Evolutionary conservation across 2,888 invertebrate genomes (phyloP).

Genomic region (Athalia rosae): DNA sequence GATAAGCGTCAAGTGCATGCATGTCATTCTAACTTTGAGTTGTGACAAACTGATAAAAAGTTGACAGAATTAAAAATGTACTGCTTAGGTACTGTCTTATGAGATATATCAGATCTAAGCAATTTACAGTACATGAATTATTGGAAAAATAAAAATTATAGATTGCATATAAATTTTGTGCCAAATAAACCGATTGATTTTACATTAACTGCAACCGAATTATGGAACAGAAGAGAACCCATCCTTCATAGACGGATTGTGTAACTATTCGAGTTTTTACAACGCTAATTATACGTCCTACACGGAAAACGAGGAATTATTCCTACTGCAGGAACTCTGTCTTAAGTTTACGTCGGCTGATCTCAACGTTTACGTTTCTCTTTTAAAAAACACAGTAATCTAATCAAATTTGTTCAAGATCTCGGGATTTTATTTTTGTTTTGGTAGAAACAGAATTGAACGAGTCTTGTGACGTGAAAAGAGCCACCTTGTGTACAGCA

Average conservation of each 20-base stretch:
- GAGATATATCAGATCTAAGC: conserved; percentile 37
- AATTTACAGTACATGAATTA: neutral
- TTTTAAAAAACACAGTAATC: neutral
- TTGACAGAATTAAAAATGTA: neutral
- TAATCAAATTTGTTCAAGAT: neutral
- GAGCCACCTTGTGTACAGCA: conserved; percentile 45
- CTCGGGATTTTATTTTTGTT: conserved; percentile 21
- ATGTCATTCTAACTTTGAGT: conserved; percentile 17
- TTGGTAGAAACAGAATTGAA: neutral
- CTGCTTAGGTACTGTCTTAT: conserved; percentile 32
- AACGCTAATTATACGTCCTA: conserved; percentile 38
- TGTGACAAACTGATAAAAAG: conserved; percentile 6
- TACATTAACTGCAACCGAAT: neutral
- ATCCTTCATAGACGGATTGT: conserved; percentile 32
- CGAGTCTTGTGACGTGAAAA: conserved; percentile 44
- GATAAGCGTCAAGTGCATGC: conserved; percentile 32
- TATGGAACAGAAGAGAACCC: conserved; percentile 12
- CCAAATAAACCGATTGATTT: neutral
- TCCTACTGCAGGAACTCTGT: conserved; percentile 11
- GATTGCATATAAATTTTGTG: neutral
- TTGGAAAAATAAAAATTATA: neutral
- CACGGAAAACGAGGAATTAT: conserved; percentile 18
- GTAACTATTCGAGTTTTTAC: conserved; percentile 38
- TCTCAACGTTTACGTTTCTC: neutral
- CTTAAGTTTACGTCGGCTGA: neutral